phyloP scores from a whole-genome alignment of 2,888 invertebrate genomes.

The Melieria crassipennis region DNA sequence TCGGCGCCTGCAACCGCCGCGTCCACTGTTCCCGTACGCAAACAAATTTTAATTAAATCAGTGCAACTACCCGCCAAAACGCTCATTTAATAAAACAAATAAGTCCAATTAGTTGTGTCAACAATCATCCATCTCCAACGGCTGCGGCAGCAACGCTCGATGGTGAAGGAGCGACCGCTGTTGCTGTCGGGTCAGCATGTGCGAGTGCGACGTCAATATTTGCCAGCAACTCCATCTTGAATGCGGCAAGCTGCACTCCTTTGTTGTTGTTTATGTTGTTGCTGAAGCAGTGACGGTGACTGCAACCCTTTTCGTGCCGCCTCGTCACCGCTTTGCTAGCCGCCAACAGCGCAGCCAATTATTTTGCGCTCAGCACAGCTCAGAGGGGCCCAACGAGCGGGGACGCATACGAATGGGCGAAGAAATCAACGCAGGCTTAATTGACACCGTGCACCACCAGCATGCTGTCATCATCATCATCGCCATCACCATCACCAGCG shows the following conservation, averaged over 20 bases:
- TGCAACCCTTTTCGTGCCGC: conserved; percentile 38
- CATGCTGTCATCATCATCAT: conserved; percentile 27
- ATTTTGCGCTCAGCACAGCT: conserved; percentile 44
- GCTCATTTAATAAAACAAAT: conserved; percentile 64
- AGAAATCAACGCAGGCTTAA: conserved; percentile 45
- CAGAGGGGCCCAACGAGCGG: conserved; percentile 38
- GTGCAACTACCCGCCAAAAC: conserved; percentile 49
- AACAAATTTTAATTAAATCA: conserved; percentile 57
- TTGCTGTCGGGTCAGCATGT: not conserved
- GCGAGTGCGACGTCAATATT: conserved; percentile 34
- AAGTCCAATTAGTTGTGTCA: conserved; percentile 64
- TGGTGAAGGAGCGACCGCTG: not conserved
- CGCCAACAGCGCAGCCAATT: conserved; percentile 43
- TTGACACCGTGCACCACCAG: conserved; percentile 45
- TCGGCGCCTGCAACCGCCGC: too few relatives aligned
- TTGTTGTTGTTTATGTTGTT: not conserved
- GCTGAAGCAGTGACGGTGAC: not conserved
- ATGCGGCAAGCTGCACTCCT: not conserved
- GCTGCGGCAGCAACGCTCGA: not conserved
- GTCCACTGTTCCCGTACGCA: not conserved
- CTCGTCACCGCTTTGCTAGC: not conserved
- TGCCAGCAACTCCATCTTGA: conserved; percentile 23
- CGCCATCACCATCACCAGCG: conserved; percentile 32
- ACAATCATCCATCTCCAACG: conserved; percentile 43
- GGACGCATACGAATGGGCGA: not conserved